These are phyloP conservation scores for Cephus spinipes DNA, from an alignment of 2,888 invertebrate species.

Conservation along the genomic window DNA sequence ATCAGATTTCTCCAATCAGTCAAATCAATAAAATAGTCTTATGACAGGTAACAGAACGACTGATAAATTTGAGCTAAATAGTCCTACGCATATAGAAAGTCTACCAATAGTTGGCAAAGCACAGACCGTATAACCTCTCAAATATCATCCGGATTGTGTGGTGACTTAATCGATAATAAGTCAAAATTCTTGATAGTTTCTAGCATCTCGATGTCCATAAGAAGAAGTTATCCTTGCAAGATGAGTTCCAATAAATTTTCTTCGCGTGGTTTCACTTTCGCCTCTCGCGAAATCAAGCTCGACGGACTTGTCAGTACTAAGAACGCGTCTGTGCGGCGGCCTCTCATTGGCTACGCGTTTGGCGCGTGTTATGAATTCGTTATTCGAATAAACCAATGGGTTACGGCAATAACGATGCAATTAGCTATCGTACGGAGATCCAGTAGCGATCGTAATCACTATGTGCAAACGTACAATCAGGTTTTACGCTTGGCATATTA, in stretches of 20 bases:
- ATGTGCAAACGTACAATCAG: background rate
- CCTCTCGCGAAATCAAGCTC: constrained; percentile 24
- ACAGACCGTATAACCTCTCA: background rate
- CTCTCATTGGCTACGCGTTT: constrained; percentile 19
- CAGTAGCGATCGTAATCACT: background rate
- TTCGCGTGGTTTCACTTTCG: constrained; percentile 50
- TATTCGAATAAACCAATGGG: background rate
- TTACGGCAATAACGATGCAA: background rate
- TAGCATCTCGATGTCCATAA: background rate
- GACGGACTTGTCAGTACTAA: background rate
- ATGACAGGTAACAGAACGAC: background rate
- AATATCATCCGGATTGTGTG: background rate
- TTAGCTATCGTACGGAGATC: background rate
- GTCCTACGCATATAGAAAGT: background rate
- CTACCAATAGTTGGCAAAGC: background rate
- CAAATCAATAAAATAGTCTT: background rate
- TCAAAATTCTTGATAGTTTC: background rate
- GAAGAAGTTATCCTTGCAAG: background rate
- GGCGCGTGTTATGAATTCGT: constrained; percentile 45
- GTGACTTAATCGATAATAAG: background rate
- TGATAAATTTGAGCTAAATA: background rate
- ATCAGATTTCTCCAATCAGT: background rate
- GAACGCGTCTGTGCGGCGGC: background rate
- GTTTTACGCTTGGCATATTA: background rate
- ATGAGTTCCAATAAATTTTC: constrained; percentile 32